Evolutionary conservation across 2,888 invertebrate genomes (phyloP).

Genomic region (Trimorus sp.): DNA sequence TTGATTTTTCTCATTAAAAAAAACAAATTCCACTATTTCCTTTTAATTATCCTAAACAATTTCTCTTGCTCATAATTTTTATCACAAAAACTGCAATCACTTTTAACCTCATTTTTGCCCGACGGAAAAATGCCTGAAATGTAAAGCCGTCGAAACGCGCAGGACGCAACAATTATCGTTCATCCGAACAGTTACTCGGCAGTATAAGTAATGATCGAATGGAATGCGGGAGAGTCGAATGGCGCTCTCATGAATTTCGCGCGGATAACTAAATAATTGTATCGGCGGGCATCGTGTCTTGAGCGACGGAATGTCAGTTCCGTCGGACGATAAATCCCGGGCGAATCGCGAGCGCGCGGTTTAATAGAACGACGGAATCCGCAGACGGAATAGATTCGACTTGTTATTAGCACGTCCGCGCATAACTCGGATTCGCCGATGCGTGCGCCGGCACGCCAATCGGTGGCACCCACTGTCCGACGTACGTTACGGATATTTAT

Average conservation of each 20-base stretch:
- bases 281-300: slow-evolving; percentile 55
- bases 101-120: too few species aligned
- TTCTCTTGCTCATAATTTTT: background rate
- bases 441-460: slow-evolving; percentile 69
- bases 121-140: slow-evolving; percentile 2
- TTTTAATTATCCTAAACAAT: too few species aligned
- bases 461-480: slow-evolving; percentile 58
- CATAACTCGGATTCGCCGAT: slow-evolving; percentile 78
- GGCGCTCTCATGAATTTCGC: slow-evolving; percentile 51
- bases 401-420: slow-evolving; percentile 79
- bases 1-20: too few species aligned
- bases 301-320: slow-evolving; percentile 67
- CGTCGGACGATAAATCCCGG: slow-evolving; percentile 71
- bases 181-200: slow-evolving; percentile 36
- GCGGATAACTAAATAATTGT: slow-evolving; percentile 63
- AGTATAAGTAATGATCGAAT: slow-evolving; percentile 49
- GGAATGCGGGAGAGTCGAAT: slow-evolving; percentile 52
- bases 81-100: too few species aligned
- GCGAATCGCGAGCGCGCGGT: slow-evolving; percentile 64
- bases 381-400: slow-evolving; percentile 76
- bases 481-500: slow-evolving; percentile 64
- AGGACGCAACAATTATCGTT: slow-evolving; percentile 49
- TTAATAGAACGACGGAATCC: slow-evolving; percentile 76
- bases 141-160: background rate
- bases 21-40: too few species aligned